Conservation (phyloP, 2,888 invertebrate species). For the Neoscelio sp. region DNA sequence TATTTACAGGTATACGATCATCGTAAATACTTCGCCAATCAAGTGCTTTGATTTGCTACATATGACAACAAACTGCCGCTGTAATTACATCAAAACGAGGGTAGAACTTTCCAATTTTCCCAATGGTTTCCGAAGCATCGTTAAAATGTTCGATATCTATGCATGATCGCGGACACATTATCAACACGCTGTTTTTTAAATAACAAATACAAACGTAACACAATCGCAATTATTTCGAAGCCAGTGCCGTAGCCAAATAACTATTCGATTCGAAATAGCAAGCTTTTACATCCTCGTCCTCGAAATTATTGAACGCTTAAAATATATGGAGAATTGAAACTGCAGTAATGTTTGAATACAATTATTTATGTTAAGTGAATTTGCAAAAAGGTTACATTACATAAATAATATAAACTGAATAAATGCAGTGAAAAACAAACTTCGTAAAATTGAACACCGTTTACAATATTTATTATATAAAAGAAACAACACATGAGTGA, state of each 20-base stretch:
- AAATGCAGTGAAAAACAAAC: too few relatives aligned
- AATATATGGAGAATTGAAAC: too few relatives aligned
- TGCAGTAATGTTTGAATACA: too few relatives aligned
- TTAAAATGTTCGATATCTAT: constrained; percentile 60
- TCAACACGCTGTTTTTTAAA: constrained; percentile 40
- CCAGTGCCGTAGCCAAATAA: constrained; percentile 7
- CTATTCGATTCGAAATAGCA: constrained; percentile 25
- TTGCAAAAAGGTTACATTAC: too few relatives aligned
- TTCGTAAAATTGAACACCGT: neutral
- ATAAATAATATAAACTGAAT: too few relatives aligned
- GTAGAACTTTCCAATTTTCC: constrained; percentile 65
- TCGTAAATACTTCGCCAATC: constrained; percentile 61
- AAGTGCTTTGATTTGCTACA: constrained; percentile 48
- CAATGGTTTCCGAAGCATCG: constrained; percentile 40
- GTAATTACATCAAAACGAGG: constrained; percentile 61
- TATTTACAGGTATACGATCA: constrained; percentile 52
- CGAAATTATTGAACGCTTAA: constrained; percentile 8
- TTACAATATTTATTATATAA: too few relatives aligned
- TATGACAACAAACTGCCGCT: constrained; percentile 41
- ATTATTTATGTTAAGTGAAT: too few relatives aligned
- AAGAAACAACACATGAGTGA: too few relatives aligned
- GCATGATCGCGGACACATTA: constrained; percentile 56
- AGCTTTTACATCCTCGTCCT: constrained; percentile 5
- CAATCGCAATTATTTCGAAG: constrained; percentile 34
- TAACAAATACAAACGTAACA: constrained; percentile 20